Evolutionary conservation across 2,888 invertebrate species (phyloP), one percentile per base, ranked within the genome.

Genomic region (Antitype chi): DNA sequence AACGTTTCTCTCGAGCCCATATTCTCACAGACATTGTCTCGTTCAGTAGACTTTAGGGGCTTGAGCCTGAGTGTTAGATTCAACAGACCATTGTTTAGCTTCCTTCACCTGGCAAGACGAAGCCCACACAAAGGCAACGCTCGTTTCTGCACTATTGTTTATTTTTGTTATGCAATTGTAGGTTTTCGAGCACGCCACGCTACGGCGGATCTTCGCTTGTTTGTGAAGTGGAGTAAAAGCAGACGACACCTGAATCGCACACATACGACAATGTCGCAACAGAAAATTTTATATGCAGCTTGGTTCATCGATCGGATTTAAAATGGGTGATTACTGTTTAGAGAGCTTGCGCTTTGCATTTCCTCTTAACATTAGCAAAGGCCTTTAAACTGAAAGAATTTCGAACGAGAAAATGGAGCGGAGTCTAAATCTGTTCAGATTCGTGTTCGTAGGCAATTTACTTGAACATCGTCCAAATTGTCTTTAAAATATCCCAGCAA

Each of bases 101-200:
- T 94, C 94, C 95, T 96, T 95, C 95, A 96, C 95, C 94, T 95
- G 93, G 93, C 93, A 95, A 95, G 94, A 94, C 91, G 93, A 92
- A 94, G 94, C 92, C 92, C 92, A 92, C 92, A 96, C 96, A 96
- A 96, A 96, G 94, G 93, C 93, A 88, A 90, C 91, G 93, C 94
- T 94, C 93, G 95, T 95, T 94, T 94, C 94, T 90, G 90, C 94
- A 94, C 93, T 94, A 91, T 93, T 94, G 93, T 95, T 95, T 96
- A 94, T 95, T 96, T 95, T 96, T 95, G 94, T 95, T 94, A 95
- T 95, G 95, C 95, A 96, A 96, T 96, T 96, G 94, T 93, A 92
- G 94, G 94, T 94, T 95, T 95, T 92, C 86, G 92, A 96, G 95
- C 92, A 90, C 89, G 91, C 92, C 92, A 90, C 90, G 92, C 89